These are phyloP conservation scores for Empidonax traillii DNA, from an alignment of 2,113 vertebrate species.

Conservation along the genomic window DNA sequence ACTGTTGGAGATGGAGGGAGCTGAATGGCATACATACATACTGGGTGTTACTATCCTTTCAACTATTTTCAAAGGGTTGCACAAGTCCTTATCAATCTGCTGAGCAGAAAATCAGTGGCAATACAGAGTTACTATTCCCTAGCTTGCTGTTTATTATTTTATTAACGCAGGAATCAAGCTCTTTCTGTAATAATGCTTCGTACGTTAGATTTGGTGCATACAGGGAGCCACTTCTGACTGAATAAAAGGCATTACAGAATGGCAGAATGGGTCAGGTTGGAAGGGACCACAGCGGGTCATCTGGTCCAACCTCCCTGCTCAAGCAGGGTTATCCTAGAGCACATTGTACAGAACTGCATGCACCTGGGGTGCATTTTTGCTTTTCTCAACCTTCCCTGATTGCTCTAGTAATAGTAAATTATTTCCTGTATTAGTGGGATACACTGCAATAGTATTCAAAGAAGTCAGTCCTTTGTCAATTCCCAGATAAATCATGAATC, in stretches of 20 bases:
- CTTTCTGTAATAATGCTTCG: not conserved
- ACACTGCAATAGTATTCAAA: not conserved
- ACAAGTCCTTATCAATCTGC: not conserved
- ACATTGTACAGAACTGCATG: not conserved
- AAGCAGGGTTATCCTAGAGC: not conserved
- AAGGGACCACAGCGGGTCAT: not conserved
- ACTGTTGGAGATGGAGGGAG: not conserved
- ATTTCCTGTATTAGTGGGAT: not conserved
- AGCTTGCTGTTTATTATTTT: not conserved
- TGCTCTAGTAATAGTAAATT: not conserved
- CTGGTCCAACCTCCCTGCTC: not conserved
- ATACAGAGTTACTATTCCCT: not conserved
- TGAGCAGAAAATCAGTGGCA: not conserved
- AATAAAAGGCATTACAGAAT: not conserved
- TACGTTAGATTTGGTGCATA: rapidly evolving
- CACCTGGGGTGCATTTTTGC: not conserved
- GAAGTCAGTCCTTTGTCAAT: not conserved
- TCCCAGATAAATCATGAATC: not conserved
- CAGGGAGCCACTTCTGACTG: not conserved
- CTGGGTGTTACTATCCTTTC: not conserved
- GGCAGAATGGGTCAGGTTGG: not conserved
- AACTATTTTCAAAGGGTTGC: not conserved
- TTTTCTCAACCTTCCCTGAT: not conserved
- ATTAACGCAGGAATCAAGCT: not conserved
- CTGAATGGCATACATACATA: not conserved